Conservation (phyloP, 2,113 vertebrate genomes). For the Eurypyga helias region DNA sequence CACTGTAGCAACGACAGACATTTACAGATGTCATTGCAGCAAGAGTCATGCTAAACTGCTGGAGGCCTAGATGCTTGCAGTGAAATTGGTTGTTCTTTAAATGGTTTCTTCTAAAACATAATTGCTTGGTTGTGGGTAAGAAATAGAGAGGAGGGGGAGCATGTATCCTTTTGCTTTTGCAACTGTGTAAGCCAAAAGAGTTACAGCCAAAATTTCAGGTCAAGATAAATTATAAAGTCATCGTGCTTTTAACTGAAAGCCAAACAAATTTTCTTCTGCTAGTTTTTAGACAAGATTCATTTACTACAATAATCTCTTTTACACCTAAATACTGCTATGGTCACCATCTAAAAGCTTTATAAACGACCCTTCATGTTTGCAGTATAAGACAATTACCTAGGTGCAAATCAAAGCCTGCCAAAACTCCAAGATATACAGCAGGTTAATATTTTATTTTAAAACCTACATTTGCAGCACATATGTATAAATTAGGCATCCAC, state of each 20-base stretch:
- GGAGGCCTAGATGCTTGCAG: constrained; percentile 57
- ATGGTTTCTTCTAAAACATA: constrained; percentile 67
- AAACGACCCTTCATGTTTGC: constrained; percentile 26
- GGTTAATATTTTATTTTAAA: neutral
- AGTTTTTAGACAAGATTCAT: constrained; percentile 65
- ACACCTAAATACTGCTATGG: constrained; percentile 30
- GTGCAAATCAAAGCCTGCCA: constrained; percentile 8
- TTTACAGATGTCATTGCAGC: constrained; percentile 66
- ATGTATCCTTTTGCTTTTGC: neutral
- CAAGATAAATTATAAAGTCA: constrained; percentile 47
- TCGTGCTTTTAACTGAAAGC: constrained; percentile 34
- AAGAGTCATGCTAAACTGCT: constrained; percentile 59
- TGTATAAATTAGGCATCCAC: neutral
- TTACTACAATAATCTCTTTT: constrained; percentile 59
- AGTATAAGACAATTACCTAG: constrained; percentile 16
- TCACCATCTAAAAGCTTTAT: constrained; percentile 61
- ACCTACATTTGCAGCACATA: neutral
- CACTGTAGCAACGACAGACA: constrained; percentile 32
- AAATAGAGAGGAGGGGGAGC: constrained; percentile 7
- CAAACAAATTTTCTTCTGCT: constrained; percentile 57
- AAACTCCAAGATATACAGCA: neutral
- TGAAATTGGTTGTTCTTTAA: constrained; percentile 73
- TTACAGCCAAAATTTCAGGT: neutral
- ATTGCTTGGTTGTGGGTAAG: constrained; percentile 71
- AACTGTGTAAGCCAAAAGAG: neutral